Evolutionary conservation across 2,113 vertebrate genomes (phyloP).

Genomic region (Xiphophorus couchianus): DNA sequence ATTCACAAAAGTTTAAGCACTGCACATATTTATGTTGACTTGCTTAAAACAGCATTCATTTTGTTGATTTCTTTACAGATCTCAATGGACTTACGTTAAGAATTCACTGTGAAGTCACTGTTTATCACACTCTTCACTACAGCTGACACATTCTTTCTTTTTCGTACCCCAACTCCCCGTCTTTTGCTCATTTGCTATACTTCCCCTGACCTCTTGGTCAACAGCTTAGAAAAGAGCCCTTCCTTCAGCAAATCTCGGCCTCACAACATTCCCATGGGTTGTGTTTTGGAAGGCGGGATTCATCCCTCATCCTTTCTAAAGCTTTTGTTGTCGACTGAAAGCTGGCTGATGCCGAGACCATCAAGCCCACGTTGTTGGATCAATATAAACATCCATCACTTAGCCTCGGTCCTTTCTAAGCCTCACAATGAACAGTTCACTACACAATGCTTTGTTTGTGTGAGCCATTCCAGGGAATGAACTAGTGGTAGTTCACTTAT

Average conservation of each 20-base stretch:
- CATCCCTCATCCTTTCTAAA: slow-evolving; percentile 76
- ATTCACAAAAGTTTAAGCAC: too few relatives aligned
- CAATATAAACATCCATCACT: slow-evolving; percentile 82
- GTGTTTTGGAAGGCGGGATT: slow-evolving; percentile 53
- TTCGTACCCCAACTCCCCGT: slow-evolving; percentile 65
- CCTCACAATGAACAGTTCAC: slow-evolving; percentile 76
- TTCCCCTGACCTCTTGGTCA: slow-evolving; percentile 60
- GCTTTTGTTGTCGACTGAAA: slow-evolving; percentile 78
- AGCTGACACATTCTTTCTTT: background rate
- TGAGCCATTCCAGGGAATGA: slow-evolving; percentile 73
- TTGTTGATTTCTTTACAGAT: too few relatives aligned
- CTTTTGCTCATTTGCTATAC: slow-evolving; percentile 34
- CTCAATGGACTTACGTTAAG: too few relatives aligned
- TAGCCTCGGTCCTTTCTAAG: slow-evolving; percentile 67
- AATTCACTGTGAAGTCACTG: too few relatives aligned
- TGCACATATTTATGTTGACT: too few relatives aligned
- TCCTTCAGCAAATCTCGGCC: slow-evolving; percentile 46
- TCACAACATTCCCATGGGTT: slow-evolving; percentile 62
- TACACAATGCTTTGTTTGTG: slow-evolving; percentile 79
- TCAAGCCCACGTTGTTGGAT: slow-evolving; percentile 78
- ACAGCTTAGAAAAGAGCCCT: slow-evolving; percentile 62
- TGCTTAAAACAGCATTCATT: too few relatives aligned
- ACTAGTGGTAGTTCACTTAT: slow-evolving; percentile 68
- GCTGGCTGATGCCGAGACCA: slow-evolving; percentile 73
- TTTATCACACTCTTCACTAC: too few relatives aligned